Base-by-base conservation (phyloP, 1,140 invertebrate species). In the Drosophila malerkotliana region DNA sequence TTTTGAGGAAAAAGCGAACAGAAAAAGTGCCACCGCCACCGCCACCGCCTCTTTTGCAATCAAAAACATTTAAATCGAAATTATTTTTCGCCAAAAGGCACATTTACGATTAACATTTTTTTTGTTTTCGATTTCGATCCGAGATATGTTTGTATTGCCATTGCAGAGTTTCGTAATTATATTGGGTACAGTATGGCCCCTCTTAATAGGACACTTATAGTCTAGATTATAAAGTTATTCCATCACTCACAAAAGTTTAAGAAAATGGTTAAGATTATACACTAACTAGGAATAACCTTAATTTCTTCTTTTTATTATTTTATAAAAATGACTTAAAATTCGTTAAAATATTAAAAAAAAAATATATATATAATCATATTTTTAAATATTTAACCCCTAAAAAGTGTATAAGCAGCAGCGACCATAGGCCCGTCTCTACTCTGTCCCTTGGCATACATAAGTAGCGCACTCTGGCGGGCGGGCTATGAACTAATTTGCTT, bases 401-500 rank as follows among this genome's bases (percentile, higher is more conserved):
- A 28, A 28, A 28, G 26, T 6, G 26, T 28, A 28, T 28, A 28
- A 28, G 6, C 26, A 3, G 26, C 26, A 6, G 26, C 26, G 55
- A 34, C 34, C 32, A 34, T 9, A 21, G 32, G 8, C 32, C 32
- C 32, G 8, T 34, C 32, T 34, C 8, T 9, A 7, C 32, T 34
- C 32, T 34, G 32, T 34, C 34, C 34, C 34, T 12, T 37, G 34
- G 4, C 34, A 37, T 10, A 37, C 12, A 37, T 79, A 74, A 81
- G 79, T 77, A 77, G 77, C 77, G 62, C 66, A 66, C 78, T 81
- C 73, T 63, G 58, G 62, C 52, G 78, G 32, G 30, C 71, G 21
- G 62, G 62, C 81, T 85, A 80, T 80, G 82, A 78, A 85, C 81
- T 85, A 87, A 85, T 85, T 85, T 85, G 68, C 69, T 78, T 82